A percentile compares a stretch with the other conserved stretches of the same genome.
Conservation (phyloP, 2,113 vertebrate species). For the Eleginops maclovinus region DNA sequence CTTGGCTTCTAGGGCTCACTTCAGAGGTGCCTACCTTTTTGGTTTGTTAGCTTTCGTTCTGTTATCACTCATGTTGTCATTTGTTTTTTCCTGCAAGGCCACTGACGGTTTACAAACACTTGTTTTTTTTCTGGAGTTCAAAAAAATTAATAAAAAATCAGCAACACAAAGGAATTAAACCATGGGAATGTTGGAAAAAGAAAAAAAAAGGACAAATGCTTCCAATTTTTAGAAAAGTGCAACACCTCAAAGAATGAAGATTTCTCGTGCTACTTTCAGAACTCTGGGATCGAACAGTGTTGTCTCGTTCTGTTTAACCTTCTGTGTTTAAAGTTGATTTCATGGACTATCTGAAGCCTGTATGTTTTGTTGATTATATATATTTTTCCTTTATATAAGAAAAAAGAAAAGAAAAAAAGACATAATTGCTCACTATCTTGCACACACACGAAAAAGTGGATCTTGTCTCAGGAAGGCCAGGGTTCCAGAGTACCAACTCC, state of each 20-base stretch:
- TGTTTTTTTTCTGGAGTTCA: constrained; percentile 85
- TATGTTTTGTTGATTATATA: constrained; percentile 78
- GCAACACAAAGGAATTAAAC: constrained; percentile 68
- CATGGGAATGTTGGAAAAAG: constrained; percentile 67
- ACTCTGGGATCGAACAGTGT: constrained; percentile 97
- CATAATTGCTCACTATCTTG: constrained; percentile 94
- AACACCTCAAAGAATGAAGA: constrained; percentile 92
- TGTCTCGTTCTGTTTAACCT: constrained; percentile 83
- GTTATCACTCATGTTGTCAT: constrained; percentile 62
- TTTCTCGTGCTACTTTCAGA: constrained; percentile 90
- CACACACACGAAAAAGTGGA: constrained; percentile 92
- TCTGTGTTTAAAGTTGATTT: constrained; percentile 80
- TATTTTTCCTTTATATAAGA: constrained; percentile 70
- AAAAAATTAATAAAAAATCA: constrained; percentile 66
- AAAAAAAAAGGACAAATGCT: constrained; percentile 88
- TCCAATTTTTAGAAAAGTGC: constrained; percentile 80
- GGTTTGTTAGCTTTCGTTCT: constrained; percentile 76
- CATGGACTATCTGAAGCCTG: constrained; percentile 80
- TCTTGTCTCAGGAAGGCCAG: constrained; percentile 97
- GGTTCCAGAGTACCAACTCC: constrained; percentile 98
- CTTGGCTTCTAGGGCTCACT: constrained; percentile 89
- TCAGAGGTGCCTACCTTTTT: constrained; percentile 92
- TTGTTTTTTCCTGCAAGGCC: constrained; percentile 74
- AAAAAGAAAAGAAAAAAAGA: constrained; percentile 67
- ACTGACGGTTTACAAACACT: constrained; percentile 85